These are phyloP conservation scores for Seriola quinqueradiata DNA, from an alignment of 2,113 vertebrate species.

Conservation along the genomic window DNA sequence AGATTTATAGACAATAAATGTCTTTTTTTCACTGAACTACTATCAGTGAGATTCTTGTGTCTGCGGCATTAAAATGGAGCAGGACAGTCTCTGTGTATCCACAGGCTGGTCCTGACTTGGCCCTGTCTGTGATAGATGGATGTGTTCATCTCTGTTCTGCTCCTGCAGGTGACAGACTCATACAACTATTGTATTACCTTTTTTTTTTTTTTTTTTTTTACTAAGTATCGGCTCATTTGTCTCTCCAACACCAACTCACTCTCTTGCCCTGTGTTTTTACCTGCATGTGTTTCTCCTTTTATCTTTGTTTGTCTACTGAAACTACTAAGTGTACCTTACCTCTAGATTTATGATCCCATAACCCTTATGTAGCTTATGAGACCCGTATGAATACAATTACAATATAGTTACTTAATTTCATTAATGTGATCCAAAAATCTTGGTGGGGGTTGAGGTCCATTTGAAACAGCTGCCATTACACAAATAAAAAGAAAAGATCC, in stretches of 20 bases:
- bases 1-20: background rate
- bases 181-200: constrained; percentile 5
- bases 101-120: constrained; percentile 17
- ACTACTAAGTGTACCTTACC: background rate
- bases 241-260: constrained; percentile 3
- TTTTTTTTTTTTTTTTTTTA: background rate
- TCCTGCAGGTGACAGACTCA: constrained; percentile 8
- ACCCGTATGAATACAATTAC: background rate
- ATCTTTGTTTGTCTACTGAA: background rate
- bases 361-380: background rate
- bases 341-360: background rate
- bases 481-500: background rate
- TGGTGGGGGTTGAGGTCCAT: too few species aligned
- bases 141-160: constrained; percentile 28
- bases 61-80: constrained; percentile 1
- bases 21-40: background rate
- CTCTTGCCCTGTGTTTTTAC: background rate
- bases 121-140: constrained; percentile 20
- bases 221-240: constrained; percentile 11
- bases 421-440: background rate
- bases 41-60: background rate
- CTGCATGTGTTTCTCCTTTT: background rate
- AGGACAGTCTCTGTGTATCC: background rate
- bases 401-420: background rate
- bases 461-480: too few species aligned